A percentile compares a stretch with the other conserved stretches of the same genome.
phyloP scores from a whole-genome alignment of 1,140 invertebrate genomes.

The Dryas iulia region DNA sequence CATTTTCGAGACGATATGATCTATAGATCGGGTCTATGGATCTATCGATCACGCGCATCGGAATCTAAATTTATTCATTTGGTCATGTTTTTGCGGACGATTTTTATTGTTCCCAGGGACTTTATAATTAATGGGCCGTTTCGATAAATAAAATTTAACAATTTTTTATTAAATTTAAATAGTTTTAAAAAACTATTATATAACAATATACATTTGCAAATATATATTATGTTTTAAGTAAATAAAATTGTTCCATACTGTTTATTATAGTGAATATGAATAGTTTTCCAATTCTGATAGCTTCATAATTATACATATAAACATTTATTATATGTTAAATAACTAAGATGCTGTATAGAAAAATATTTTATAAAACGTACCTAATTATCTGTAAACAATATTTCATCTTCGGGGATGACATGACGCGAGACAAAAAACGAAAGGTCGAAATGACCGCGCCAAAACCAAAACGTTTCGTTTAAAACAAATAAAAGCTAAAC shows the following conservation, averaged over 20 bases:
- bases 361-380: constrained; percentile 64
- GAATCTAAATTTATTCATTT: constrained; percentile 78
- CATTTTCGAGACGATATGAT: constrained; percentile 77
- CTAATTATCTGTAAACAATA: constrained; percentile 79
- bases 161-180: background rate
- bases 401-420: constrained; percentile 70
- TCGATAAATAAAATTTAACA: constrained; percentile 4
- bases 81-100: constrained; percentile 69
- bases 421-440: constrained; percentile 74
- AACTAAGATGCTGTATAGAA: constrained; percentile 45
- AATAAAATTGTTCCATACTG: no score
- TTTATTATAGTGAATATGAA: background rate
- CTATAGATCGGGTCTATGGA: constrained; percentile 77
- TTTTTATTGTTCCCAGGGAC: constrained; percentile 47
- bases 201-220: background rate
- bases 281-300: background rate
- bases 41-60: constrained; percentile 75
- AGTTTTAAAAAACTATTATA: background rate
- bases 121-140: constrained; percentile 45
- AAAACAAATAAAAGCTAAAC: constrained; percentile 75
- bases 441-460: constrained; percentile 74
- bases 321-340: background rate
- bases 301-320: background rate
- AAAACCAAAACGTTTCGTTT: constrained; percentile 72
- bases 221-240: background rate